A percentile compares a stretch with the other conserved stretches of the same genome.
Evolutionary conservation across 2,113 vertebrate genomes (phyloP).

Genomic region (Syngnathus typhle): DNA sequence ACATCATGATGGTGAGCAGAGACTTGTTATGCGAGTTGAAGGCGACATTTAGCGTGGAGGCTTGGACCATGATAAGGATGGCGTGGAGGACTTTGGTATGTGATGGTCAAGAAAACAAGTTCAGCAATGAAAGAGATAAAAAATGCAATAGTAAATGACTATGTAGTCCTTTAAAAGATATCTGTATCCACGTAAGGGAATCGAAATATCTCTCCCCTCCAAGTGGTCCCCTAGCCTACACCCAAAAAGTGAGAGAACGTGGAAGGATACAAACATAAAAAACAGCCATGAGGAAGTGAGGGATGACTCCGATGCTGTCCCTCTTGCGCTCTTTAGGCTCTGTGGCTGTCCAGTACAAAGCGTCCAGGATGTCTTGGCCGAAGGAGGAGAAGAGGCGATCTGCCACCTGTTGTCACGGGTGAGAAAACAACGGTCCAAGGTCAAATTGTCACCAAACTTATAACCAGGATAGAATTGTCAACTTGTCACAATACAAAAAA

Average conservation of each 20-base stretch:
- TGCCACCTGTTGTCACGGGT: constrained; percentile 75
- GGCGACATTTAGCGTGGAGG: constrained; percentile 95
- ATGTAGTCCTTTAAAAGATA: too few relatives aligned
- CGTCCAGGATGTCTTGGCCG: constrained; percentile 96
- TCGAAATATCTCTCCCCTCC: too few relatives aligned
- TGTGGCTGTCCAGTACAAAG: constrained; percentile 97
- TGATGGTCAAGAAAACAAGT: constrained; percentile 73
- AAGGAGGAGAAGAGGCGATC: constrained; percentile 98
- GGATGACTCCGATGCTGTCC: constrained; percentile 91
- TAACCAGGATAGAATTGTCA: neutral
- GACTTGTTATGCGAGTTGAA: constrained; percentile 99
- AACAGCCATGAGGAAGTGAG: constrained; percentile 95
- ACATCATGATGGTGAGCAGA: constrained; percentile 99
- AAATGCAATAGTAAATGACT: too few relatives aligned
- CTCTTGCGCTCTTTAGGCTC: constrained; percentile 93
- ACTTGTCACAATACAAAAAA: neutral
- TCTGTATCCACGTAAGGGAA: too few relatives aligned
- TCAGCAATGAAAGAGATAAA: neutral
- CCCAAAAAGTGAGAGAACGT: neutral
- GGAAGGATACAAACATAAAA: constrained; percentile 97
- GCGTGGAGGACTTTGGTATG: constrained; percentile 82
- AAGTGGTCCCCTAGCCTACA: neutral
- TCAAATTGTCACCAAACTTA: neutral
- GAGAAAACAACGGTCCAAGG: neutral
- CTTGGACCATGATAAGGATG: constrained; percentile 98